A percentile compares a stretch with the other conserved stretches of the same genome.
These are phyloP conservation scores for Pitangus sulphuratus DNA, from an alignment of 2,797 vertebrate genomes.

Conservation along the genomic window DNA sequence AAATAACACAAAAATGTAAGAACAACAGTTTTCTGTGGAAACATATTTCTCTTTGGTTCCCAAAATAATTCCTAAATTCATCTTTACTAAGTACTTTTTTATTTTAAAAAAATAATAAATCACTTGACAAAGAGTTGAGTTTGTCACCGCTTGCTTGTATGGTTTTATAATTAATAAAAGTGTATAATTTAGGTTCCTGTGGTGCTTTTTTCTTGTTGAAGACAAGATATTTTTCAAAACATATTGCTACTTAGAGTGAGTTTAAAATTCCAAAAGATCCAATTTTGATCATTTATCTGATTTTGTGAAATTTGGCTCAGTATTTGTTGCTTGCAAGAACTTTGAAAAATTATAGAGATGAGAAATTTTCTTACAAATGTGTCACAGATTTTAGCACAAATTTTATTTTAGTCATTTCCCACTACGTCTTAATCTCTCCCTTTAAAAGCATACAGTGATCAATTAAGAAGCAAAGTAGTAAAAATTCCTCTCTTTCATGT, in stretches of 20 bases:
- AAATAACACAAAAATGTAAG: background rate
- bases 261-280: background rate
- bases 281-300: background rate
- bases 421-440: background rate
- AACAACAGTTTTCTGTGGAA: background rate
- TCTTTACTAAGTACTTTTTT: background rate
- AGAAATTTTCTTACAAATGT: background rate
- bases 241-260: background rate
- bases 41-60: background rate
- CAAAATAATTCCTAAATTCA: background rate
- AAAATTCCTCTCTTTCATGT: background rate
- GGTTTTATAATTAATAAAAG: background rate
- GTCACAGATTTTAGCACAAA: background rate
- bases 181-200: background rate
- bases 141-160: background rate
- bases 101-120: background rate
- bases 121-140: background rate
- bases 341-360: background rate
- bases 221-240: background rate
- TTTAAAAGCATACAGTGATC: background rate
- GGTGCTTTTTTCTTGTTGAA: background rate
- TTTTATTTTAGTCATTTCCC: background rate
- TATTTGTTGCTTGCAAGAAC: background rate
- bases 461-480: background rate
- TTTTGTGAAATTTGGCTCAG: background rate